These are phyloP conservation scores for Chironomus striatipennis DNA, from an alignment of 1,140 invertebrate species.

Conservation along the genomic window DNA sequence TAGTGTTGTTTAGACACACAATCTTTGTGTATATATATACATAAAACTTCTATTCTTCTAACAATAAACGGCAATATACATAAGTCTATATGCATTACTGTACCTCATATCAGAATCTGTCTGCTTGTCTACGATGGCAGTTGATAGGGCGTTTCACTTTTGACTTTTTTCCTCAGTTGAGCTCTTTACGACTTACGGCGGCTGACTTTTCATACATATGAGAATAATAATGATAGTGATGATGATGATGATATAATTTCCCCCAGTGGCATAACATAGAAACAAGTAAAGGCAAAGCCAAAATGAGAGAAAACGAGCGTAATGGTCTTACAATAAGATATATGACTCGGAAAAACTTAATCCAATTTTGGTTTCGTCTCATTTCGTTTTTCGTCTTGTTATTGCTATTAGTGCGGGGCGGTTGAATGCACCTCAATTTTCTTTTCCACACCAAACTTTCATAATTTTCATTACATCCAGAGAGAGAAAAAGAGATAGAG, in stretches of 20 bases:
- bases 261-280: not conserved
- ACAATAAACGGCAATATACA: too few species aligned
- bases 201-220: not conserved
- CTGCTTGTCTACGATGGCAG: not conserved
- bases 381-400: not conserved
- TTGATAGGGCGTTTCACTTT: not conserved
- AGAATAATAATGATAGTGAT: not conserved
- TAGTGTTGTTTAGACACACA: too few species aligned
- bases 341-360: slow-evolving; percentile 7
- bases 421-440: slow-evolving; percentile 9
- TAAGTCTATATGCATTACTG: too few species aligned
- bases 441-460: not conserved
- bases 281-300: not conserved
- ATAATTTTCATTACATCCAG: not conserved
- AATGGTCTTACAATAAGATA: slow-evolving; percentile 17
- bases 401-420: not conserved
- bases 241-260: not conserved
- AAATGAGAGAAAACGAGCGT: not conserved
- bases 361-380: slow-evolving; percentile 20
- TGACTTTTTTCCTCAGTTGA: not conserved
- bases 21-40: too few species aligned
- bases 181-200: not conserved
- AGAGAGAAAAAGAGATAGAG: too few species aligned
- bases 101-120: too few species aligned
- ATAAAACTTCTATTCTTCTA: too few species aligned